A percentile compares a stretch with the other conserved stretches of the same genome.
These are phyloP conservation scores for Cydia splendana DNA, from an alignment of 1,140 invertebrate species.

Conservation along the genomic window DNA sequence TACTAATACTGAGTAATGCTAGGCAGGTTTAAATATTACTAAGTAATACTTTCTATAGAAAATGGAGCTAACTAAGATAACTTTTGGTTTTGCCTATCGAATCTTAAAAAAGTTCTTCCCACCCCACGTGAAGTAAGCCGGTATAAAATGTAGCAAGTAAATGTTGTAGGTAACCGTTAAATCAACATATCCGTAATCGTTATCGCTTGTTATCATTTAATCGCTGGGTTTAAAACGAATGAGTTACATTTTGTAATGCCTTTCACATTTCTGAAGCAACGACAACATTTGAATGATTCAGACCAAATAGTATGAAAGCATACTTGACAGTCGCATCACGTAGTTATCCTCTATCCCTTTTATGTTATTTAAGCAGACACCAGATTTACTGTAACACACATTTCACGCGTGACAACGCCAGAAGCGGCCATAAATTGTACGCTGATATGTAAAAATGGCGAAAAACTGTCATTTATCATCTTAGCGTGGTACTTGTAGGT, in stretches of 20 bases:
- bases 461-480: constrained; percentile 53
- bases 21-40: no score
- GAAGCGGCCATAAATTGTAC: constrained; percentile 61
- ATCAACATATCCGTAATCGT: background rate
- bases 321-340: constrained; percentile 44
- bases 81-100: no score
- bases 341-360: constrained; percentile 59
- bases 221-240: background rate
- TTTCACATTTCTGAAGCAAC: constrained; percentile 2
- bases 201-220: background rate
- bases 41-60: no score
- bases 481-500: constrained; percentile 40
- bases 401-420: constrained; percentile 61
- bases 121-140: no score
- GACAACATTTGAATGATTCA: background rate
- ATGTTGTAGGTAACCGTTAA: no score
- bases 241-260: background rate
- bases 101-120: no score
- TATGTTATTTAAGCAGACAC: constrained; percentile 50
- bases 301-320: background rate
- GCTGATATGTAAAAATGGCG: constrained; percentile 57
- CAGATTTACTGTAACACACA: constrained; percentile 48
- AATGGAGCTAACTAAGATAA: no score
- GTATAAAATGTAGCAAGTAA: no score
- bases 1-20: background rate